Base-by-base conservation (phyloP, 2,797 vertebrate species). In the Ptychobarbus kaznakovi region DNA sequence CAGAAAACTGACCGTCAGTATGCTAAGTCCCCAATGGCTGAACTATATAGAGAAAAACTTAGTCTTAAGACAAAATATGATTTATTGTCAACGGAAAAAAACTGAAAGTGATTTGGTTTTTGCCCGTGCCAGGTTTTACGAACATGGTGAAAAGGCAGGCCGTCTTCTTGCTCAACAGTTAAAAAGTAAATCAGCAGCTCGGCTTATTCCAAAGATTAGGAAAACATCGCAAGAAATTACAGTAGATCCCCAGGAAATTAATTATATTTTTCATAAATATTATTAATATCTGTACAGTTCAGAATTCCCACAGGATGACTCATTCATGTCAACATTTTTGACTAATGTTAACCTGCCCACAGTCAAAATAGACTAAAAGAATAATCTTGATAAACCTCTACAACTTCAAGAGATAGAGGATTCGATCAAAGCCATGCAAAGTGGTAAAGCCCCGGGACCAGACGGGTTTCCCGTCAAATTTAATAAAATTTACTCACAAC, bases 131-230 rank as follows among this genome's bases (percentile, higher is more conserved):
- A 66, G 25, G 15, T 32, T 66, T 40, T 44, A 84, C 76, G 46
- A 79, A 78, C 63, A 84, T 6, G 32, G 61, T 15, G 46, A 77
- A 28, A 84, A 84, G n/a, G 38, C 61, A 38, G 28, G 61, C 5
- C 15, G 73, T 13, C 32, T 70, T 56, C 44, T 85, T 3, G 83
- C 76, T 6, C 83, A 85, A 20, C 65, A 85, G 51, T 38, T 85
- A 49, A 68, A 68, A 46, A 51, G 42, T 42, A 82, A 56, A 73
- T 72, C 68, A 78, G 18, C 77, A 38, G 38, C 61, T 42, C 38
- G 11, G 12, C 15, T 81, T 69, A 81, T 68, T n/a, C 63, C 42
- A 1, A 25, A 68, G 16, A 81, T 81, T 46, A 42, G 10, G 44
- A 61, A 81, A 25, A 49, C 12, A 49, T 13, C 6, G 1, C 70